Conservation (phyloP, 2,113 vertebrate genomes). For the Scopus umbretta region DNA sequence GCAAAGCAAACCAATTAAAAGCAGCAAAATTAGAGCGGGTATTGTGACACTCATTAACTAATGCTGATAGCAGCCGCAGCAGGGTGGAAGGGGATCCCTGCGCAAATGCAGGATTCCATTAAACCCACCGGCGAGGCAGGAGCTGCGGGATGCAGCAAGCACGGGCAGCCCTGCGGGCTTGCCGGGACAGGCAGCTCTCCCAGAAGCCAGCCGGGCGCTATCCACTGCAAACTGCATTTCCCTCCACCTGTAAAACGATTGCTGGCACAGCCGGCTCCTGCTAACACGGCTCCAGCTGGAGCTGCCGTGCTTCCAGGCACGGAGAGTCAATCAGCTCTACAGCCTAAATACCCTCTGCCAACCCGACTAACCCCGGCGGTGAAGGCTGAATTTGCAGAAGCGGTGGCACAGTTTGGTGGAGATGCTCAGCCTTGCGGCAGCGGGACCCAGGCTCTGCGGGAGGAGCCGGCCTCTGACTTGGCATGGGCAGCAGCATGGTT, state of each 20-base stretch:
- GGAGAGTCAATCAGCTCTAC: not conserved
- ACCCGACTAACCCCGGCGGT: accelerated
- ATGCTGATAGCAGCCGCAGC: not conserved
- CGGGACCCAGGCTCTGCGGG: not conserved
- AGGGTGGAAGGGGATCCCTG: not conserved
- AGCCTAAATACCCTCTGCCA: not conserved
- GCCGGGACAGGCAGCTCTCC: not conserved
- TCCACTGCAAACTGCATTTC: not conserved
- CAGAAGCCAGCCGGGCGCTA: not conserved
- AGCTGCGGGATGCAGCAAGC: accelerated
- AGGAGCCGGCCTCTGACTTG: not conserved
- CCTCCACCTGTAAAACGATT: not conserved
- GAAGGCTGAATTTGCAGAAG: not conserved
- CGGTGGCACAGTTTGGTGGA: not conserved
- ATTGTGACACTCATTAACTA: not conserved
- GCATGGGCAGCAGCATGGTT: not conserved
- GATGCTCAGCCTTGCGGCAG: not conserved
- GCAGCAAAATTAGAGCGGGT: not conserved
- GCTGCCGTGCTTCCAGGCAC: not conserved
- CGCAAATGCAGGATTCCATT: not conserved
- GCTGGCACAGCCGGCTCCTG: not conserved
- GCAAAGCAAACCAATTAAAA: slow-evolving; percentile 31
- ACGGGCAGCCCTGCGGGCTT: accelerated
- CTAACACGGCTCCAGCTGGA: not conserved
- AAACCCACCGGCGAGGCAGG: not conserved